Base-by-base conservation (phyloP, 1,140 invertebrate species). In the Brachionus sp. region DNA sequence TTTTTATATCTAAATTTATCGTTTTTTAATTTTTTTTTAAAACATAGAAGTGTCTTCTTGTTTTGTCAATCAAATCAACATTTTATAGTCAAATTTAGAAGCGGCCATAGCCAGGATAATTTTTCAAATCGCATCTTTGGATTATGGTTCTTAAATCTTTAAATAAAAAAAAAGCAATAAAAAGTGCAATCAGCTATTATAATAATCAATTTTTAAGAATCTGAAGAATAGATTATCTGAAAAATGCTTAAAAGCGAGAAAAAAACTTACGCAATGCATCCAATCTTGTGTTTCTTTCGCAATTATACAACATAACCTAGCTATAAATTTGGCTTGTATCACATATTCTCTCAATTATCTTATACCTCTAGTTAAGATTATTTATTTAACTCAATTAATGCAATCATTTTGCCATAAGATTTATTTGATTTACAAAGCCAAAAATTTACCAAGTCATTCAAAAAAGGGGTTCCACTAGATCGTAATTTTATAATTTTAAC, bases 161-260 rank as follows among this genome's bases (percentile, higher is more conserved):
- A 53, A 6, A 13, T 53, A 57, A 57, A 5, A 57, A 57, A 19
- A 19, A 23, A 57, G 19, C 16, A 7, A 57, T 57, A 5, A 57
- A 19, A 57, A 57, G 19, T 57, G 16, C n/a, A 57, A 57, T 19
- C n/a, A 57, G 16, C 50, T 57, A 57, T 57, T 57, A 57, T 57
- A 57, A 57, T 57, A 57, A 57, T 57, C 50, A 57, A 19, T 57
- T 57, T 57, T 57, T 57, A 57, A 57, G 50, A 57, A 57, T 19
- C 16, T 16, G 7, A 23, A 57, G 16, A 57, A 57, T 23, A 57
- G 50, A 57, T 57, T 23, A 57, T 19, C 50, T 25, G 16, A 57
- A 57, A 23, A 57, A 57, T 57, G 50, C 50, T 57, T 50, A 23
- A 57, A 23, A 57, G 9, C 46, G 46, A 57, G n/a, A 57, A 53